Evolutionary conservation across 2,797 vertebrate genomes (phyloP).

Genomic region (Zalophus californianus): DNA sequence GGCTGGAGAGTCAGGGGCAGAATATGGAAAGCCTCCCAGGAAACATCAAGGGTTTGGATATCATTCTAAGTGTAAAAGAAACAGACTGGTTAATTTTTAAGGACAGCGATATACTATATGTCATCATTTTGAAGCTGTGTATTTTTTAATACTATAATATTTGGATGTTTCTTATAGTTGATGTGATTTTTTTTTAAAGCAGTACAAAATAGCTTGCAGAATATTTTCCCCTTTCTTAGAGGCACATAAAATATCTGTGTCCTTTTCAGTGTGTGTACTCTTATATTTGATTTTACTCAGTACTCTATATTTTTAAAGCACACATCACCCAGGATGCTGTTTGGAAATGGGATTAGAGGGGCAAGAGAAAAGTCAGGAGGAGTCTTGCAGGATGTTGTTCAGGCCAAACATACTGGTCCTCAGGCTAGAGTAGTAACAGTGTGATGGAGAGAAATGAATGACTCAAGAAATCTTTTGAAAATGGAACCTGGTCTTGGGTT

Average conservation of each 20-base stretch:
- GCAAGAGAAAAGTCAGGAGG: background rate
- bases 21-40: background rate
- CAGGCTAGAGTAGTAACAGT: background rate
- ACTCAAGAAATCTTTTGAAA: background rate
- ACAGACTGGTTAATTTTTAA: background rate
- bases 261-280: background rate
- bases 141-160: background rate
- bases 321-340: background rate
- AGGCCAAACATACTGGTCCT: background rate
- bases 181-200: background rate
- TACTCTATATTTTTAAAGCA: background rate
- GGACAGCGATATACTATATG: background rate
- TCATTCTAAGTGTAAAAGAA: background rate
- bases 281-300: background rate
- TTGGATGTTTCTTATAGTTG: background rate
- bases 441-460: background rate
- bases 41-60: background rate
- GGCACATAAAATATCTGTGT: background rate
- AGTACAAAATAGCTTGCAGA: background rate
- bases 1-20: background rate
- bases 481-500: background rate
- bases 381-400: background rate
- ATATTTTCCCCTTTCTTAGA: background rate
- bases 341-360: background rate
- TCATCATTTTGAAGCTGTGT: background rate